Conservation (phyloP, 2,113 vertebrate species). For the Podiceps cristatus region DNA sequence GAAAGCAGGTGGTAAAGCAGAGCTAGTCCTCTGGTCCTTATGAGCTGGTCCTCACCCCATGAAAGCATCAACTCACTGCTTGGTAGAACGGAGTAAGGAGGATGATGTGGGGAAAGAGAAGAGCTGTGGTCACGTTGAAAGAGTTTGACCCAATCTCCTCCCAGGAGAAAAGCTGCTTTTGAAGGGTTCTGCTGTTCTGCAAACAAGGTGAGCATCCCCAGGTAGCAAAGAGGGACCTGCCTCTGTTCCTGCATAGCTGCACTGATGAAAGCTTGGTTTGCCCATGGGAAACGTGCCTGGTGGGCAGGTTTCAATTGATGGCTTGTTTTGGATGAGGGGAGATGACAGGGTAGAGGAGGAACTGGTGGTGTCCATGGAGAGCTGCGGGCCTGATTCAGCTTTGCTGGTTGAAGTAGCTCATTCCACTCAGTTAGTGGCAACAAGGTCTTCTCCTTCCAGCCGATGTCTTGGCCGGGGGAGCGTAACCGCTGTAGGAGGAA, state of each 20-base stretch:
- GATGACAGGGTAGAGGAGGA: not conserved
- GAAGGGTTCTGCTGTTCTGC: not conserved
- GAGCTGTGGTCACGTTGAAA: not conserved
- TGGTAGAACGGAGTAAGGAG: not conserved
- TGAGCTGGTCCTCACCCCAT: not conserved
- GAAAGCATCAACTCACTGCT: not conserved
- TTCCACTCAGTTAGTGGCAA: not conserved
- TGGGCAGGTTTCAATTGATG: rapidly evolving
- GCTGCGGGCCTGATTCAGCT: not conserved
- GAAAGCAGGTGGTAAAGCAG: not conserved
- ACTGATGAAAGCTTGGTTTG: rapidly evolving
- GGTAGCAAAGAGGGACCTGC: not conserved
- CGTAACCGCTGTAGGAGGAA: not conserved
- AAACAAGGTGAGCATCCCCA: not conserved
- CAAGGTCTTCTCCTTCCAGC: not conserved
- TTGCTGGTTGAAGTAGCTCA: not conserved
- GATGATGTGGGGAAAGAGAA: not conserved
- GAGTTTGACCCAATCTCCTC: not conserved
- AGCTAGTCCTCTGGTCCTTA: not conserved
- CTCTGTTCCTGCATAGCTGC: not conserved
- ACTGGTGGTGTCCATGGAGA: not conserved
- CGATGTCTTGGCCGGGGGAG: not conserved
- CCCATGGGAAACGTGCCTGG: rapidly evolving
- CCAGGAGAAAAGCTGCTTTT: not conserved
- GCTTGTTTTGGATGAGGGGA: not conserved